A percentile compares a stretch with the other conserved stretches of the same genome.
phyloP scores from a whole-genome alignment of 2,888 invertebrate genomes.

The Calliopum simillimum region DNA sequence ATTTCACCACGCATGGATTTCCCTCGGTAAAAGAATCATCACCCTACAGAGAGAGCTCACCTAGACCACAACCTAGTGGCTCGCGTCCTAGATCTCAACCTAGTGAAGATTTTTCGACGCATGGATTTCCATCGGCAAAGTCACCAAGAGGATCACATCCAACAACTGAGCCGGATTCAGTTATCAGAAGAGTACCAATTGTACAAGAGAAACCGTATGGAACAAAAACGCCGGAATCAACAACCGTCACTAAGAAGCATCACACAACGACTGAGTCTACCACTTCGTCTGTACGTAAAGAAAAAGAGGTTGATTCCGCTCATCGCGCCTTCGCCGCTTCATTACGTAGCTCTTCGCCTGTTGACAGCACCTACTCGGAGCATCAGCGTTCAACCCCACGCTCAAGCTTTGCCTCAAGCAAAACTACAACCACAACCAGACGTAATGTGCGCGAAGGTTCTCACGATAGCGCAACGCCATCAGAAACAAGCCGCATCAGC shows the following conservation, averaged over 20 bases:
- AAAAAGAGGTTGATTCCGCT: conserved; percentile 72
- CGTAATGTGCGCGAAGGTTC: conserved; percentile 64
- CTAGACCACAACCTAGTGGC: conserved; percentile 34
- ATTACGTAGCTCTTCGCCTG: conserved; percentile 75
- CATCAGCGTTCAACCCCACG: conserved; percentile 56
- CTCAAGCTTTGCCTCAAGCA: conserved; percentile 58
- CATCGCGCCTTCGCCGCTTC: conserved; percentile 83
- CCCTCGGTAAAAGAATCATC: conserved; percentile 41
- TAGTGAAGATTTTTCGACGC: conserved; percentile 40
- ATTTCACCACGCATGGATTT: conserved; percentile 49
- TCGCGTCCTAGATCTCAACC: conserved; percentile 36
- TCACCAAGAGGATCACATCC: neutral
- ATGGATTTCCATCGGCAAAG: conserved; percentile 44
- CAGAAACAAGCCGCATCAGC: conserved; percentile 65
- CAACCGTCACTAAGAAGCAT: conserved; percentile 43
- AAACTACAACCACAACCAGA: conserved; percentile 51
- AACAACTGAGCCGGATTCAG: too few species aligned
- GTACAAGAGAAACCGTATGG: conserved; percentile 18
- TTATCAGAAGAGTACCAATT: conserved; percentile 15
- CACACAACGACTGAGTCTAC: conserved; percentile 49
- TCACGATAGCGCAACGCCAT: conserved; percentile 62
- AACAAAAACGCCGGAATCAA: conserved; percentile 28
- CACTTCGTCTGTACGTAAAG: conserved; percentile 56
- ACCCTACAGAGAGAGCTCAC: conserved; percentile 16
- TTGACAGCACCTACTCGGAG: conserved; percentile 67